phyloP scores from a whole-genome alignment of 2,797 vertebrate genomes.

The Sebastes taczanowskii region DNA sequence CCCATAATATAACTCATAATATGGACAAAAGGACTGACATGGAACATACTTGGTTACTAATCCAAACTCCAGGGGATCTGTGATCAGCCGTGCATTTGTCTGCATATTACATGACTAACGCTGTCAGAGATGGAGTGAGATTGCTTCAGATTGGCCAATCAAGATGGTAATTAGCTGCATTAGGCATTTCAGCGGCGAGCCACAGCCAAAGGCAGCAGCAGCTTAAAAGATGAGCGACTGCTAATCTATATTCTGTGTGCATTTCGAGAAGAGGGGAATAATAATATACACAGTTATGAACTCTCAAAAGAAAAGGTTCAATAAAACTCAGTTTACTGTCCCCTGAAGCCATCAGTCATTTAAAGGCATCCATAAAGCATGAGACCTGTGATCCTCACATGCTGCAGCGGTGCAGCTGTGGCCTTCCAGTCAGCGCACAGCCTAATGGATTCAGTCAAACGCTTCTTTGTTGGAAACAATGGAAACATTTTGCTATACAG shows the following conservation, averaged over 20 bases:
- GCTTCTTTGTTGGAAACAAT: constrained; percentile 60
- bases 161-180: constrained; percentile 64
- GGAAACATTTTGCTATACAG: constrained; percentile 43
- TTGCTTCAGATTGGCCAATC: constrained; percentile 59
- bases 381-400: constrained; percentile 69
- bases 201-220: constrained; percentile 39
- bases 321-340: constrained; percentile 19
- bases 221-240: constrained; percentile 34
- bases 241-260: constrained; percentile 52
- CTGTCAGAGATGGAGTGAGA: constrained; percentile 46
- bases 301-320: constrained; percentile 15
- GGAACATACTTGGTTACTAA: constrained; percentile 16
- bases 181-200: constrained; percentile 27
- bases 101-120: constrained; percentile 56
- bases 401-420: constrained; percentile 25
- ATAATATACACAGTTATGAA: constrained; percentile 15
- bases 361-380: constrained; percentile 26
- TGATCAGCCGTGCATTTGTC: constrained; percentile 32
- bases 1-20: not conserved
- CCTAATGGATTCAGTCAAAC: constrained; percentile 39
- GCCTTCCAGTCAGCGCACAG: constrained; percentile 14
- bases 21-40: constrained; percentile 16
- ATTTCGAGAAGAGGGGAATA: constrained; percentile 12
- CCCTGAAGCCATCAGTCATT: constrained; percentile 41
- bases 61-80: constrained; percentile 34